Percentiles rank a stretch among this genome's conserved stretches.
These are phyloP conservation scores for Brachionus rubens DNA, from an alignment of 1,140 invertebrate genomes.

Conservation along the genomic window DNA sequence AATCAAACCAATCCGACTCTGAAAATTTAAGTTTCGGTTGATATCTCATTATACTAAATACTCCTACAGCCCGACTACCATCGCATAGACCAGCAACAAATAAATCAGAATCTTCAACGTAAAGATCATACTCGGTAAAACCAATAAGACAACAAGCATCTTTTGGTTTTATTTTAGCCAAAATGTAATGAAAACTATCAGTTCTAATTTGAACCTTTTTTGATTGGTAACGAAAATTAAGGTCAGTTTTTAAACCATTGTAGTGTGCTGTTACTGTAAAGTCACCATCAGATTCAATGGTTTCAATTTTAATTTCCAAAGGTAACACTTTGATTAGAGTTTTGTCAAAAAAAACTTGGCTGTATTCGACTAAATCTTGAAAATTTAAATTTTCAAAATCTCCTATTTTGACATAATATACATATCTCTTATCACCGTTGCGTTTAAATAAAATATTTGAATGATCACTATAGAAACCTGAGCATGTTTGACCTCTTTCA, in stretches of 20 bases:
- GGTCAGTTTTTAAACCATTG: conserved; percentile 47
- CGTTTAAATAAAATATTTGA: conserved; percentile 50
- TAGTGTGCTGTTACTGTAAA: conserved; percentile 47
- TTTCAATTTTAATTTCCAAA: conserved; percentile 48
- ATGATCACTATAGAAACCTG: conserved; percentile 50
- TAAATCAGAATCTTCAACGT: conserved; percentile 52
- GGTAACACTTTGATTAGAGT: conserved; percentile 51
- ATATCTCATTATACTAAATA: conserved; percentile 55
- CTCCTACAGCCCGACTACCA: conserved; percentile 52
- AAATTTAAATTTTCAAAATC: conserved; percentile 49
- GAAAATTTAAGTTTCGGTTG: conserved; percentile 53
- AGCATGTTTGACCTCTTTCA: conserved; percentile 53
- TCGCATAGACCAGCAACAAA: conserved; percentile 57
- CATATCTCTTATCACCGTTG: conserved; percentile 51
- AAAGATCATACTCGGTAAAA: conserved; percentile 54
- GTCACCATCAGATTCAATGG: conserved; percentile 48
- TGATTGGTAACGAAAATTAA: conserved; percentile 51
- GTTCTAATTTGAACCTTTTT: conserved; percentile 52
- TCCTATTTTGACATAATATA: conserved; percentile 52
- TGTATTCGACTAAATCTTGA: conserved; percentile 50
- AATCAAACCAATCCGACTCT: conserved; percentile 52
- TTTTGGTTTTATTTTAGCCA: conserved; percentile 50
- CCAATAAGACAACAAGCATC: conserved; percentile 54
- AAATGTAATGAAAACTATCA: conserved; percentile 49
- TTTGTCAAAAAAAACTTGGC: conserved; percentile 50